Base-by-base conservation (phyloP, 1,140 invertebrate species). In the Philaenus spumarius region DNA sequence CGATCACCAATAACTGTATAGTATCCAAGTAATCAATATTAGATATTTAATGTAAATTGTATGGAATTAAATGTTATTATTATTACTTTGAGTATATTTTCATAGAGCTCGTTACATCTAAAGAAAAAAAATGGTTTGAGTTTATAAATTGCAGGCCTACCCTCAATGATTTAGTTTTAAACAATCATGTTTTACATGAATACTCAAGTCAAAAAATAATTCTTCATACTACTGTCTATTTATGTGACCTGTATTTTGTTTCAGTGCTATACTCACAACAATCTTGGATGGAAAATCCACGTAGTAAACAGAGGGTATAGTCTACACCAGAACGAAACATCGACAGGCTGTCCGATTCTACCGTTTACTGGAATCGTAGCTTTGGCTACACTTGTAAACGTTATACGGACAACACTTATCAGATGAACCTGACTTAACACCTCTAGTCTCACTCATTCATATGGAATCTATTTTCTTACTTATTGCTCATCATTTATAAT, bases 241-340 rank as follows among this genome's bases (percentile, higher is more conserved):
- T 30, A 30, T 30, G n/a, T n/a, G n/a, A n/a, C n/a, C n/a, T 30
- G 9, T 30, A 9, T 30, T 23, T 54, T 58, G 47, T 77, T 79
- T 2, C 76, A 97, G 92, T 95, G 93, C 74, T 96, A 91, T 72
- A 85, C 84, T 5, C 91, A 95, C 73, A 89, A 85, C 55, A 89
- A 93, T 71, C 79, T 97, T 43, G 94, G 94, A 7, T 95, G 91
- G 89, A 95, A 93, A 71, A 95, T 97, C 60, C 80, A 90, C 67
- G 89, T 97, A 0, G 82, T 93, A 0, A 82, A 95, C 65, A 75
- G 81, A 11, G 86, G 82, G 1, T 53, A 54, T 23, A 59, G 51
- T 9, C 12, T 34, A n/a, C 30, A 39, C 12, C 46, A 26, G 12
- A 58, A 40, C 17, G 46, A 23, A 26, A 58, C 37, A 58, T 23